Conservation (phyloP, 2,113 vertebrate species). For the Ammodytes marinus region DNA sequence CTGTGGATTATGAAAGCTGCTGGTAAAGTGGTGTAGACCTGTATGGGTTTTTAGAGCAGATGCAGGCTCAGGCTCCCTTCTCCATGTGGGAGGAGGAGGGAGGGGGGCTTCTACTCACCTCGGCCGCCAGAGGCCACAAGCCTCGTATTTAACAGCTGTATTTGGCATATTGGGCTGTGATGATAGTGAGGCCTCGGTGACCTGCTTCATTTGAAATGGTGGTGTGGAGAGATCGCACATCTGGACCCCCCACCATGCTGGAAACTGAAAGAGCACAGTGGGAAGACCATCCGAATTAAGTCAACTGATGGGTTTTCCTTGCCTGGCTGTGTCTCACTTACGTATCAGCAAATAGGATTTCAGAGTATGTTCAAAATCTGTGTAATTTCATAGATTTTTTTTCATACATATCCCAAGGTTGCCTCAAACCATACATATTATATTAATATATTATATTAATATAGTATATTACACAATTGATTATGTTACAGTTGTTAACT, state of each 20-base stretch:
- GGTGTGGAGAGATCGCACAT: constrained; percentile 31
- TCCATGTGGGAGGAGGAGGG: background rate
- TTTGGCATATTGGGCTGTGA: constrained; percentile 54
- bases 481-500: background rate
- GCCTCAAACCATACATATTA: too few relatives aligned
- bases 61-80: constrained; percentile 40
- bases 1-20: constrained; percentile 61
- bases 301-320: background rate
- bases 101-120: constrained; percentile 19
- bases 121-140: constrained; percentile 32
- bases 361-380: constrained; percentile 1
- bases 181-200: constrained; percentile 34
- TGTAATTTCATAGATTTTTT: background rate
- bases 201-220: constrained; percentile 51
- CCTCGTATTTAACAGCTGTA: constrained; percentile 57
- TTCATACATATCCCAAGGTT: too few relatives aligned
- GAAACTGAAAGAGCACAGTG: constrained; percentile 29
- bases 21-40: constrained; percentile 44
- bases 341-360: background rate
- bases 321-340: constrained; percentile 6
- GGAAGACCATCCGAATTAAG: background rate
- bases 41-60: constrained; percentile 59
- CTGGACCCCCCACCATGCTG: constrained; percentile 47
- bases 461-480: too few relatives aligned
- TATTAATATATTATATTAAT: background rate